phyloP scores from a whole-genome alignment of 2,888 invertebrate genomes.

The Conchocele bisecta region DNA sequence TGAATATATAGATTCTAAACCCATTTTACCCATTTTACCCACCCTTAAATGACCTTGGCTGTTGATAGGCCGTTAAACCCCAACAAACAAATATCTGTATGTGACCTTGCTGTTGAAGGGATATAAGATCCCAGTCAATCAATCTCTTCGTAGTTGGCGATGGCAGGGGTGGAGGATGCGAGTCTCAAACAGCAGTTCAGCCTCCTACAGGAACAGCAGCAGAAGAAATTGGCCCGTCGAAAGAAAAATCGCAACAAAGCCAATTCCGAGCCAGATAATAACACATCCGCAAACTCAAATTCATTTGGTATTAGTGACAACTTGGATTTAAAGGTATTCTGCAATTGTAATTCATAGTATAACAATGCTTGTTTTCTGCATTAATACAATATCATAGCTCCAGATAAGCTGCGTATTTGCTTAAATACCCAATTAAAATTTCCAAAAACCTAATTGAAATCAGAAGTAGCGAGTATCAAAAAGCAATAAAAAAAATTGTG shows the following conservation, averaged over 20 bases:
- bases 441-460: neutral
- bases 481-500: neutral
- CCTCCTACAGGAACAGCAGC: slow-evolving; percentile 78
- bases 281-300: slow-evolving; percentile 36
- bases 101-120: too few species aligned
- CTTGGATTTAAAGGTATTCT: slow-evolving; percentile 72
- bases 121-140: too few species aligned
- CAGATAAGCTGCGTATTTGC: neutral
- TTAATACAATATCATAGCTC: neutral
- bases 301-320: slow-evolving; percentile 77
- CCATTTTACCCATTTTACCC: too few species aligned
- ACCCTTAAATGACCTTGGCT: too few species aligned
- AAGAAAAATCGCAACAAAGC: slow-evolving; percentile 59
- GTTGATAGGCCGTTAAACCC: too few species aligned
- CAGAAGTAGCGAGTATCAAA: neutral
- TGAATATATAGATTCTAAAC: too few species aligned
- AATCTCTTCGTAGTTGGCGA: too few species aligned
- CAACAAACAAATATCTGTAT: too few species aligned
- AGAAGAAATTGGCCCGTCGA: slow-evolving; percentile 69
- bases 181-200: slow-evolving; percentile 76
- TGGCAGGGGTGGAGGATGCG: slow-evolving; percentile 61
- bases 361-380: neutral
- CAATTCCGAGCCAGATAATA: slow-evolving; percentile 51
- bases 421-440: neutral
- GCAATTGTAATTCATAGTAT: neutral